phyloP scores from a whole-genome alignment of 2,888 invertebrate species.

The Scelioninae gen. 1 region DNA sequence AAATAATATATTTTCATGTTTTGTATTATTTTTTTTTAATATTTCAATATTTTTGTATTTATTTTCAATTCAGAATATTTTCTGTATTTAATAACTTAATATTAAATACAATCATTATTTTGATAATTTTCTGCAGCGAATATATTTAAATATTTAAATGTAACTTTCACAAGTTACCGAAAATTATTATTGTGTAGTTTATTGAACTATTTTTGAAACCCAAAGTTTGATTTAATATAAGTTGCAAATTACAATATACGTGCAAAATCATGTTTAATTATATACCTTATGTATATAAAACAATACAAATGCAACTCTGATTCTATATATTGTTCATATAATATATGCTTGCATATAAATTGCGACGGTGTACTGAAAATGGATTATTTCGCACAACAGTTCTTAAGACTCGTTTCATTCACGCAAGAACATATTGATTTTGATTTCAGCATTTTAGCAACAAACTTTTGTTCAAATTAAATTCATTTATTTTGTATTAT shows the following conservation, averaged over 20 bases:
- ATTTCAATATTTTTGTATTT: neutral
- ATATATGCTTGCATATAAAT: neutral
- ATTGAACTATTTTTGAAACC: conserved; percentile 9
- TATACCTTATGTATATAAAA: neutral
- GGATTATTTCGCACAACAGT: conserved; percentile 1
- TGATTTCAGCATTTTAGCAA: neutral
- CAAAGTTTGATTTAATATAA: conserved; percentile 17
- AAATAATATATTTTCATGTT: neutral
- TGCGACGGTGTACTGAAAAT: neutral
- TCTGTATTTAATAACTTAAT: conserved; percentile 2
- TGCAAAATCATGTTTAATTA: neutral
- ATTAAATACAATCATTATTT: conserved; percentile 7
- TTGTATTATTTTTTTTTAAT: too few relatives aligned
- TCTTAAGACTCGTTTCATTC: conserved; percentile 19
- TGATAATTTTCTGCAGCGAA: neutral
- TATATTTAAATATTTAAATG: conserved; percentile 13
- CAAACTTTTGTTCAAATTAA: neutral
- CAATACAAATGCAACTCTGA: neutral
- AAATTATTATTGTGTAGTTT: conserved; percentile 23
- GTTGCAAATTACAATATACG: neutral
- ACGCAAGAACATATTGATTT: conserved; percentile 25
- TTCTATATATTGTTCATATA: neutral
- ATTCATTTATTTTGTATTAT: conserved; percentile 6
- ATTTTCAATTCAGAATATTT: neutral
- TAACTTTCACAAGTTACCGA: conserved; percentile 11